A percentile compares a stretch with the other conserved stretches of the same genome.
These are phyloP conservation scores for Onychomys leucogaster DNA, from an alignment of 2,797 vertebrate species.

Conservation along the genomic window DNA sequence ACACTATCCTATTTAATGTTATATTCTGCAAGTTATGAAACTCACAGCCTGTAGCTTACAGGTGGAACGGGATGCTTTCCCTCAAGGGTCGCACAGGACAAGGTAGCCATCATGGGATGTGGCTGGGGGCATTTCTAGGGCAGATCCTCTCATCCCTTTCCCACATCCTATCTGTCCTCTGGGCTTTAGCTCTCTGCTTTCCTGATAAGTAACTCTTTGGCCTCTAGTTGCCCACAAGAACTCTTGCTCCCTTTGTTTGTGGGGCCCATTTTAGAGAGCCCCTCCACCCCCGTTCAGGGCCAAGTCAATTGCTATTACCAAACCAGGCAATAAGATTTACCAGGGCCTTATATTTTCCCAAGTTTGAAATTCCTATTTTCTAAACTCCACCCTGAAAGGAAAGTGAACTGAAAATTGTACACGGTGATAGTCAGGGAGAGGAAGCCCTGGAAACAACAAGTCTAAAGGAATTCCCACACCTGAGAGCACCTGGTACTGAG, in stretches of 20 bases:
- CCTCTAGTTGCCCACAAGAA: rapidly evolving
- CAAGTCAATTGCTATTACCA: rapidly evolving
- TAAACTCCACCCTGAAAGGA: not conserved
- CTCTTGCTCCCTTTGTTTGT: not conserved
- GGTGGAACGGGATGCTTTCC: not conserved
- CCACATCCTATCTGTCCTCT: not conserved
- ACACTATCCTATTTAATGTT: not conserved
- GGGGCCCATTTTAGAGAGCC: rapidly evolving
- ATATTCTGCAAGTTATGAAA: too few relatives aligned
- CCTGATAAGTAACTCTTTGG: rapidly evolving
- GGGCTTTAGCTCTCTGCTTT: not conserved
- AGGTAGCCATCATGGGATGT: not conserved
- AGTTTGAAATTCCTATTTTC: not conserved
- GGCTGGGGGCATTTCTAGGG: too few relatives aligned
- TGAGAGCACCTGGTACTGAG: rapidly evolving
- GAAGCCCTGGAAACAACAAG: rapidly evolving
- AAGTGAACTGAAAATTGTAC: not conserved
- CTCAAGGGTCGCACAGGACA: not conserved
- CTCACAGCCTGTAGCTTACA: too few relatives aligned
- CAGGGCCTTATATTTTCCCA: not conserved
- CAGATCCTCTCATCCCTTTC: not conserved
- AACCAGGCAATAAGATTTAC: not conserved
- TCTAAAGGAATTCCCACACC: rapidly evolving
- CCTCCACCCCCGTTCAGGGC: not conserved
- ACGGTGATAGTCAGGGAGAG: not conserved